Percentiles rank a stretch among this genome's conserved stretches.
These are phyloP conservation scores for Rotaria magnacalcarata DNA, from an alignment of 2,888 invertebrate species.

Conservation along the genomic window DNA sequence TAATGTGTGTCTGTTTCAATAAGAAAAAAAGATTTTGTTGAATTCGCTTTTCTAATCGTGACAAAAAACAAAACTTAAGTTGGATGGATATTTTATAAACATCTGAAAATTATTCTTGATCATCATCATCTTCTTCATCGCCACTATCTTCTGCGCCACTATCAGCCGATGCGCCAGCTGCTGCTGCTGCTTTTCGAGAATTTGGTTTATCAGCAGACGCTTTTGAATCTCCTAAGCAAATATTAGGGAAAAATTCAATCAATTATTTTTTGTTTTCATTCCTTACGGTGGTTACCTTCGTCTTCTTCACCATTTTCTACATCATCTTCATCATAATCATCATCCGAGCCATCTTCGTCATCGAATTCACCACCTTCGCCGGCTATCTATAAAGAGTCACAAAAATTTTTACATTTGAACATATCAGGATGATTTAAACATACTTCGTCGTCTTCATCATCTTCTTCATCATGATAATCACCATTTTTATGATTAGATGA, in stretches of 20 bases:
- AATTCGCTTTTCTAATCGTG: not conserved
- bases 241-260: not conserved
- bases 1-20: not conserved
- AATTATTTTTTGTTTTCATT: not conserved
- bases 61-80: not conserved
- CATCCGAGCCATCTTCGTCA: conserved; percentile 10
- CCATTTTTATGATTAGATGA: conserved; percentile 11
- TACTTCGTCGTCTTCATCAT: not conserved
- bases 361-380: not conserved
- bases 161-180: conserved; percentile 14
- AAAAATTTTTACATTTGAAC: not conserved
- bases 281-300: not conserved
- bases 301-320: conserved; percentile 15
- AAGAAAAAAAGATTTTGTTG: not conserved
- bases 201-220: conserved; percentile 2
- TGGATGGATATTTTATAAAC: not conserved
- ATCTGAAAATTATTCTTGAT: not conserved
- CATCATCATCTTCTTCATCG: not conserved
- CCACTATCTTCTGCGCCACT: not conserved
- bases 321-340: not conserved
- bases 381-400: not conserved
- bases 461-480: not conserved
- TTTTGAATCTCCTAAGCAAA: not conserved
- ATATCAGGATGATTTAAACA: not conserved
- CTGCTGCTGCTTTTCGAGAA: not conserved